Evolutionary conservation across 2,888 invertebrate genomes (phyloP).

Genomic region (Caenorhabditis sinica): DNA sequence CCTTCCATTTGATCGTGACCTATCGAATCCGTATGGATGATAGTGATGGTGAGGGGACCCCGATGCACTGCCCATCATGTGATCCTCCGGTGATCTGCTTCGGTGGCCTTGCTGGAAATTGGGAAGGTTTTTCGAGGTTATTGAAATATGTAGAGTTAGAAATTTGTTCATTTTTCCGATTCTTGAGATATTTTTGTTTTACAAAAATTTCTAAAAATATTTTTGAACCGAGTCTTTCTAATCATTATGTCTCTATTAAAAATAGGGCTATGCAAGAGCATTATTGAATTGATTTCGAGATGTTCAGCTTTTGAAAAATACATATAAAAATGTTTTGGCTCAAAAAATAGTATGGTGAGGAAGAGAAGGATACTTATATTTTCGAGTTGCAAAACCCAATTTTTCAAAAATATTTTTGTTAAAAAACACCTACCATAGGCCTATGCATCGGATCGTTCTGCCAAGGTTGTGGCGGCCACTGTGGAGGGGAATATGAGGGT

Average conservation of each 20-base stretch:
- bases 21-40: constrained; percentile 69
- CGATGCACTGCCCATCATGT: constrained; percentile 56
- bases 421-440: constrained; percentile 37
- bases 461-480: constrained; percentile 70
- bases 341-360: no score
- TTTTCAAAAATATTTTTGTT: no score
- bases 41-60: constrained; percentile 67
- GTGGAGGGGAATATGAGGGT: constrained; percentile 70
- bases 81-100: constrained; percentile 65
- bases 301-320: no score
- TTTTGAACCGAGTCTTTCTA: no score
- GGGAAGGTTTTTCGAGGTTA: no score
- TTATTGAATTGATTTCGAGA: no score
- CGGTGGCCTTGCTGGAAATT: constrained; percentile 55
- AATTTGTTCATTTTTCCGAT: background rate
- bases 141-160: constrained; percentile 2
- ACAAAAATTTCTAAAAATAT: no score
- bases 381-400: no score
- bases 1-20: constrained; percentile 46
- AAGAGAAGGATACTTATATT: no score
- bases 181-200: background rate
- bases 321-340: no score
- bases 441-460: constrained; percentile 41
- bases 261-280: no score
- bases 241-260: no score